Evolutionary conservation across 2,888 invertebrate species (phyloP), one percentile per base, ranked within the genome.

Genomic region (Tipula unca): DNA sequence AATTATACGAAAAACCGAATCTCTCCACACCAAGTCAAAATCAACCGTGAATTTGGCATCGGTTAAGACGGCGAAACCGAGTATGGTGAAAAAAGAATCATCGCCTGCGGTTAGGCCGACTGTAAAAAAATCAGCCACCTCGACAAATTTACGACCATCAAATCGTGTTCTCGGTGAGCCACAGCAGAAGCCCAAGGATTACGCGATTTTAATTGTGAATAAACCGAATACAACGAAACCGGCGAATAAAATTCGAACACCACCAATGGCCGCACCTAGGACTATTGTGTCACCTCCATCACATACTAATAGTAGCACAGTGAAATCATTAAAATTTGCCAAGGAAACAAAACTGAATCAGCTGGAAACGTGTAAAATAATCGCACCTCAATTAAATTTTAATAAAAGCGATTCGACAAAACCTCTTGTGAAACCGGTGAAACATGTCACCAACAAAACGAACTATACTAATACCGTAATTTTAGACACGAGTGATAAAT

Each of bases 271-370:
- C 13, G 83, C 83, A 87, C 89, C 89, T 42, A 90, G 90, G 87
- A 89, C 89, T 87, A 90, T 90, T 8, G 90, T 90, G 86, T 89
- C 90, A 13, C 90, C 90, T 3, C 5, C 32, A 32, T 2, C 6
- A 32, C 32, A 1, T 32, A 32, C 4, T 5, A 87, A 89, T 83
- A 87, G 90, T 87, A 90, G 89, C 84, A 88, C 90, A 2, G 89
- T 90, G 85, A 89, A 90, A 85, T 88, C 90, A 86, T 88, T 89
- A 8, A 90, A 90, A 85, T 88, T 90, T 39, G 1, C 39, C 1
- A 39, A 39, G 39, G 39, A 39, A 4, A 3, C 6, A 35, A 35
- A 35, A n/a, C n/a, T n/a, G n/a, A n/a, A n/a, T n/a, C n/a, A n/a
- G n/a, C n/a, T n/a, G n/a, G n/a, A n/a, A n/a, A n/a, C n/a, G n/a